Conservation (phyloP, 2,888 invertebrate genomes). For the Chironomus tentans region DNA sequence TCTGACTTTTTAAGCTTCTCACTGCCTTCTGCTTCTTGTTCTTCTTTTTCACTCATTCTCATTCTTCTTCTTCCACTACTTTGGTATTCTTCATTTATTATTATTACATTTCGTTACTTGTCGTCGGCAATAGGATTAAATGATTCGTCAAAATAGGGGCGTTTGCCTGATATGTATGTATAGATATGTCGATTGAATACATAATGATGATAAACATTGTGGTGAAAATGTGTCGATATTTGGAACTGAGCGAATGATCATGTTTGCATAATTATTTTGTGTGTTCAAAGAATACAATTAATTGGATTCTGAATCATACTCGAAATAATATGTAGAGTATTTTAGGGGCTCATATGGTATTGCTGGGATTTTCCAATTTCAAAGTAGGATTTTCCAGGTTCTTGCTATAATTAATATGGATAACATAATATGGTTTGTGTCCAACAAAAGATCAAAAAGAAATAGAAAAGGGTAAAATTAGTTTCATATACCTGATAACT, state of each 20-base stretch:
- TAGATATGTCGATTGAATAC: neutral
- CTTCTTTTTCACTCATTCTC: neutral
- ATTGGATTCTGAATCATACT: no score
- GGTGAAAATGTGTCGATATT: neutral
- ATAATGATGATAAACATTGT: neutral
- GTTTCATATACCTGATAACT: no score
- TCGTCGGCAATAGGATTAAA: neutral
- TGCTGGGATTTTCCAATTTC: no score
- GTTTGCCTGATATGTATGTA: neutral
- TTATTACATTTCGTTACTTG: neutral
- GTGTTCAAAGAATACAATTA: no score
- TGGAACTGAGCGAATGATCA: neutral
- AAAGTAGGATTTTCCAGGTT: no score
- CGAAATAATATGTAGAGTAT: no score
- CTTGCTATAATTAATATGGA: no score
- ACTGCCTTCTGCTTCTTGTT: constrained; percentile 4
- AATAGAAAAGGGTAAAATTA: no score
- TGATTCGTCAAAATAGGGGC: constrained; percentile 26
- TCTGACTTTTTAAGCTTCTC: no score
- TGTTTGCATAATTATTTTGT: neutral
- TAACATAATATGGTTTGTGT: no score
- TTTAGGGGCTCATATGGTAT: no score
- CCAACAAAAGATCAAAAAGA: no score
- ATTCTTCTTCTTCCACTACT: constrained; percentile 9
- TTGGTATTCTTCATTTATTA: neutral